Base-by-base conservation (phyloP, 2,797 vertebrate genomes). In the Gadopsis bispinosus region DNA sequence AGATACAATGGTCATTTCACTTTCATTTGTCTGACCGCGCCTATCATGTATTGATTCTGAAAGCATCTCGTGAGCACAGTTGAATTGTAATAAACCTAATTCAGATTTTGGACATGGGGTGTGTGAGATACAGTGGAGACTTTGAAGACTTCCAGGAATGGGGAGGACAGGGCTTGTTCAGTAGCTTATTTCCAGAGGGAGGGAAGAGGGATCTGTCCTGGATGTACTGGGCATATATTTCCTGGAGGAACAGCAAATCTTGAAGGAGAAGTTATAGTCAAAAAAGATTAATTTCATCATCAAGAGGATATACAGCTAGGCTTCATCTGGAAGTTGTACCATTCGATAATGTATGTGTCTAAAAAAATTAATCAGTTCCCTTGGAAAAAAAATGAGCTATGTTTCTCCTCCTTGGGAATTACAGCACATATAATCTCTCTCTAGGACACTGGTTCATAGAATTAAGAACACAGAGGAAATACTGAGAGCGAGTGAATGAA, bases 231-330 rank as follows among this genome's bases (percentile, higher is more conserved):
- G 58, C 74, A 77, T 85, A 77, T 73, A 82, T 90, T 86, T 90
- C 76, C 79, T 80, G 55, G 59, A 87, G 78, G 80, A 86, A 79
- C 80, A 83, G 79, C 85, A 89, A 85, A 90, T 89, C 81, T 83
- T 83, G 63, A 79, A 76, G 83, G 35, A 86, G 53, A 87, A 87
- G 81, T 83, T 62, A 20, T 60, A 65, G 83, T 85, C 60, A 80
- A 72, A 85, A 76, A 81, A 76, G 83, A 92, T 83, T 76, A 2
- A 91, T 84, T 87, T 79, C 72, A 84, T 75, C 91, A 86, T 92
- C 86, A 85, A 85, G 75, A 84, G 62, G 80, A 91, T 69, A 73
- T 88, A 88, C 13, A 69, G 69, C 61, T 8, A 12, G 64, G 29
- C 78, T 83, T 54, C 22, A 0, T 83, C 81, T 62, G 79, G 80